Evolutionary conservation across 1,140 invertebrate genomes (phyloP), one percentile per base, ranked within the genome.

Genomic region (Tetramorium parvispinum): DNA sequence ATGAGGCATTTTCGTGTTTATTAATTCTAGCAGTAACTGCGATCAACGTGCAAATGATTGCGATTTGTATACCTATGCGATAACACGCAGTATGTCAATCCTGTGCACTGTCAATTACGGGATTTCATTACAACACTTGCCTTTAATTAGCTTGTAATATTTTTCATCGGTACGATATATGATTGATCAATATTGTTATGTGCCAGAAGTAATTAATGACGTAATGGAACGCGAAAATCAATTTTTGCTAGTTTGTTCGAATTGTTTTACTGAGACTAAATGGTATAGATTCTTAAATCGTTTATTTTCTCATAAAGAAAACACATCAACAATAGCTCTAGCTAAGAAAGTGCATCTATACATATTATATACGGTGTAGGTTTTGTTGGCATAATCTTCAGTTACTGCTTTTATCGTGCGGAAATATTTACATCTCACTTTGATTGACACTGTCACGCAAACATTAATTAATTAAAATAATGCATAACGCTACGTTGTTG

Each of bases 381-480:
- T 68, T 53, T 13, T 27, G 16, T 83, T 59, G 18, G 32, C n/a
- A 73, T 46, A 83, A 49, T 75, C 24, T 57, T 49, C 13, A 18
- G 24, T 75, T 75, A 75, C 18, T 43, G 27, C 55, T 59, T 75
- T 83, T 59, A 59, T 73, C 43, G 5, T 8, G 40, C 6, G 40
- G 0, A 49, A 83, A 83, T 75, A 46, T 61, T 59, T 83, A 75
- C 79, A n/a, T 13, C 11, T 46, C 53, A 32, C 53, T 24, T 83
- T 59, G 40, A 49, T 75, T 59, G 40, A 59, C 21, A 11, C 43
- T n/a, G 13, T 27, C 27, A 59, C 18, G 8, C 27, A n/a, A 71
- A 57, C 66, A 59, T 63, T 46, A 65, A 83, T 59, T 75, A 73
- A 75, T 83, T 46, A 73, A n/a, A 59, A 73, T 73, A 37, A 83